A percentile compares a stretch with the other conserved stretches of the same genome.
phyloP scores from a whole-genome alignment of 2,113 vertebrate species.

The Hystrix cristata region DNA sequence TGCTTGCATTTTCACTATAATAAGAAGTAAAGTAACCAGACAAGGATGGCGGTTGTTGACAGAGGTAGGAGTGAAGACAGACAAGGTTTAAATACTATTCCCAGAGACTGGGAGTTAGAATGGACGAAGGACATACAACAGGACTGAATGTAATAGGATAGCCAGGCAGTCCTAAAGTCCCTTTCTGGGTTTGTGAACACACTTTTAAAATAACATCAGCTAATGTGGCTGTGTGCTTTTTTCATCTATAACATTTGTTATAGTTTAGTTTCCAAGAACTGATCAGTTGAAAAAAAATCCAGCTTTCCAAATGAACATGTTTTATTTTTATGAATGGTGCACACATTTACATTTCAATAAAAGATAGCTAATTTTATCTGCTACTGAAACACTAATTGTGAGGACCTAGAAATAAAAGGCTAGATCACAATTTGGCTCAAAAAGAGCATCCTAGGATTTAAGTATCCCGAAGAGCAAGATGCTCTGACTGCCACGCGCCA shows the following conservation, averaged over 20 bases:
- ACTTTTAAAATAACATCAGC: neutral
- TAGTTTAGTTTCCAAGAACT: neutral
- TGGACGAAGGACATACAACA: no score
- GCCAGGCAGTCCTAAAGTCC: neutral
- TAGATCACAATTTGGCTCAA: neutral
- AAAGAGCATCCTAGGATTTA: neutral
- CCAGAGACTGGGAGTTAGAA: neutral
- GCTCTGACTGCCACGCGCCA: neutral
- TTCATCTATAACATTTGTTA: neutral
- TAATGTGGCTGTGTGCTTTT: neutral
- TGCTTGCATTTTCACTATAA: neutral
- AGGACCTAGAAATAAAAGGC: neutral
- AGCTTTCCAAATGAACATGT: neutral
- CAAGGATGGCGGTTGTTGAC: neutral
- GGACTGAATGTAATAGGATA: neutral
- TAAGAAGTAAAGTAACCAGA: neutral
- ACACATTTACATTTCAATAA: neutral
- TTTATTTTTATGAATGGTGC: neutral
- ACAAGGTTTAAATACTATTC: neutral
- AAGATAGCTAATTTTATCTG: neutral
- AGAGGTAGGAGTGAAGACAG: neutral
- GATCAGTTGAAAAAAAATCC: neutral
- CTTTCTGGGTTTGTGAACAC: neutral
- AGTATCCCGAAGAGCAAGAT: no score
- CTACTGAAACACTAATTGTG: neutral